These are phyloP conservation scores for Megaleporinus macrocephalus DNA, from an alignment of 2,113 vertebrate genomes.

Conservation along the genomic window DNA sequence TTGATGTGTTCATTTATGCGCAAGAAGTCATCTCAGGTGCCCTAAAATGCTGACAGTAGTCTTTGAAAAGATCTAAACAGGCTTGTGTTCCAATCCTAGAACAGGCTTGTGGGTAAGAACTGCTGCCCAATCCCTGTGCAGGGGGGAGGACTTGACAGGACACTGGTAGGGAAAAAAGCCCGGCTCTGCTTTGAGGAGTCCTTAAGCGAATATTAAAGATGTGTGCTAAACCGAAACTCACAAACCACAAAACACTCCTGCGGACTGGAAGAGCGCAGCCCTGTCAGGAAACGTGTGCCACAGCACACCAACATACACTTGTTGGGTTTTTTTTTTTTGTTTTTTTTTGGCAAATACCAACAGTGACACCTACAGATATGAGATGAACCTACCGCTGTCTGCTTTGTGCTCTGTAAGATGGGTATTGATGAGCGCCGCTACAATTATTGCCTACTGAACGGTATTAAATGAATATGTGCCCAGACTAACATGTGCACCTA, in stretches of 20 bases:
- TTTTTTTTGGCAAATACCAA: conserved; percentile 54
- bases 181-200: neutral
- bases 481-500: neutral
- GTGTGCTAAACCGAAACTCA: neutral
- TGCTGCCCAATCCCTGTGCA: no score
- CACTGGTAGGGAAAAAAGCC: no score
- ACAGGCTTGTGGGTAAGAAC: no score
- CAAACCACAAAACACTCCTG: conserved; percentile 16
- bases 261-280: neutral
- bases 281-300: neutral
- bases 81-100: no score
- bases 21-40: no score
- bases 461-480: neutral
- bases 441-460: neutral
- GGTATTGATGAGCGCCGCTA: neutral
- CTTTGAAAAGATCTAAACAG: no score
- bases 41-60: no score
- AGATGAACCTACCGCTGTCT: neutral
- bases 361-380: conserved; percentile 71
- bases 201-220: neutral
- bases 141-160: no score
- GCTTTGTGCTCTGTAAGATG: no score
- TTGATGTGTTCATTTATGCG: no score
- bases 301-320: neutral
- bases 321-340: neutral